A percentile compares a stretch with the other conserved stretches of the same genome.
Evolutionary conservation across 2,888 invertebrate genomes (phyloP).

Genomic region (Hirudinaria manillensis): DNA sequence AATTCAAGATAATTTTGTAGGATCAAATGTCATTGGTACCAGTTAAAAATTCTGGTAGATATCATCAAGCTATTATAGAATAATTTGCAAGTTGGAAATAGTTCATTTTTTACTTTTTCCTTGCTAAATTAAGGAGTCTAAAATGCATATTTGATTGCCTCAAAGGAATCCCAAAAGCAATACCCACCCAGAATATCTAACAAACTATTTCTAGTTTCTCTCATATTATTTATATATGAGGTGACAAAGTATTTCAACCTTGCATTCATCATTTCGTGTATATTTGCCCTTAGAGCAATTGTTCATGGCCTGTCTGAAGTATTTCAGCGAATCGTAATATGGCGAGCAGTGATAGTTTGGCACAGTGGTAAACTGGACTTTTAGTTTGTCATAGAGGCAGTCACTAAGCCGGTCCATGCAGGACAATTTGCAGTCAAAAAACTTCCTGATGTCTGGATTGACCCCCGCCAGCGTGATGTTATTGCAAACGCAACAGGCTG

Average conservation of each 20-base stretch:
- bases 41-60: no score
- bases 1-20: no score
- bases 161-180: no score
- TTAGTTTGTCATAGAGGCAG: slow-evolving; percentile 15
- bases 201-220: no score
- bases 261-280: neutral
- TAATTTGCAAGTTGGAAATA: neutral
- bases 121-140: no score
- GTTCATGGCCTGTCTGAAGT: neutral
- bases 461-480: slow-evolving; percentile 1
- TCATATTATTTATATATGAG: neutral
- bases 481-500: slow-evolving; percentile 19
- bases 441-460: neutral
- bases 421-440: slow-evolving; percentile 15
- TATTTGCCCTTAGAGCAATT: slow-evolving; percentile 3
- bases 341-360: slow-evolving; percentile 24
- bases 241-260: neutral
- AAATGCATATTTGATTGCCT: no score
- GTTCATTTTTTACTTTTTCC: neutral
- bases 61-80: no score
- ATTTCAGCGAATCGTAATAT: slow-evolving; percentile 9
- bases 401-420: slow-evolving; percentile 8
- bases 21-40: no score
- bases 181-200: no score
- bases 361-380: neutral